A percentile compares a stretch with the other conserved stretches of the same genome.
These are phyloP conservation scores for Corvus hawaiiensis DNA, from an alignment of 2,113 vertebrate species.

Conservation along the genomic window DNA sequence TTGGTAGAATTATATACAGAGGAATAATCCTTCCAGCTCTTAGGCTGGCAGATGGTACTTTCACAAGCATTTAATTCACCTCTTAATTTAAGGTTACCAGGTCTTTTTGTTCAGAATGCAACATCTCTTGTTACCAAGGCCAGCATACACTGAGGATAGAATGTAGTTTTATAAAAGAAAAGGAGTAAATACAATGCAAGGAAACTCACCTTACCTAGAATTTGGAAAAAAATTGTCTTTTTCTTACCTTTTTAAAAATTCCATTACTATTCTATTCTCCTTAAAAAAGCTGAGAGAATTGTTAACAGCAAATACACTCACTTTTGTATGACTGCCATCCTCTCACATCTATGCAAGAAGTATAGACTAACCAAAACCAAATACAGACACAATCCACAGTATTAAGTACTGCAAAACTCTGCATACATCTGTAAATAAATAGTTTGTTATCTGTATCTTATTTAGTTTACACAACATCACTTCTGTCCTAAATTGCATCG, in stretches of 20 bases:
- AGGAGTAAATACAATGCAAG: neutral
- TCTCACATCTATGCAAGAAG: neutral
- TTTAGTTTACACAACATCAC: neutral
- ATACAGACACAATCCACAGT: neutral
- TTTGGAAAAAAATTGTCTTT: fast-evolving
- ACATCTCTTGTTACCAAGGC: neutral
- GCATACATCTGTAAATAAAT: neutral
- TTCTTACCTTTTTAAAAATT: neutral
- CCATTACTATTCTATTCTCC: neutral
- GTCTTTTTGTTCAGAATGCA: neutral
- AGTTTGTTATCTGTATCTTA: neutral
- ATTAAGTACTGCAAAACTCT: neutral
- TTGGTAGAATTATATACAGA: neutral
- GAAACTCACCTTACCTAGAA: neutral
- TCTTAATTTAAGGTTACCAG: neutral
- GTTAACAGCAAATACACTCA: neutral
- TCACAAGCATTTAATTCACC: neutral
- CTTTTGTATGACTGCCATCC: neutral
- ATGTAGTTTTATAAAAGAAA: neutral
- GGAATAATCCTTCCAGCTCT: neutral
- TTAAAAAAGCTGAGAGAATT: neutral
- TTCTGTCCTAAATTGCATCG: neutral
- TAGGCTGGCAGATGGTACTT: neutral
- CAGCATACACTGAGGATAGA: neutral
- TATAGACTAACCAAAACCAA: neutral